Conservation (phyloP, 2,113 vertebrate species). For the Pteruthius melanotis region DNA sequence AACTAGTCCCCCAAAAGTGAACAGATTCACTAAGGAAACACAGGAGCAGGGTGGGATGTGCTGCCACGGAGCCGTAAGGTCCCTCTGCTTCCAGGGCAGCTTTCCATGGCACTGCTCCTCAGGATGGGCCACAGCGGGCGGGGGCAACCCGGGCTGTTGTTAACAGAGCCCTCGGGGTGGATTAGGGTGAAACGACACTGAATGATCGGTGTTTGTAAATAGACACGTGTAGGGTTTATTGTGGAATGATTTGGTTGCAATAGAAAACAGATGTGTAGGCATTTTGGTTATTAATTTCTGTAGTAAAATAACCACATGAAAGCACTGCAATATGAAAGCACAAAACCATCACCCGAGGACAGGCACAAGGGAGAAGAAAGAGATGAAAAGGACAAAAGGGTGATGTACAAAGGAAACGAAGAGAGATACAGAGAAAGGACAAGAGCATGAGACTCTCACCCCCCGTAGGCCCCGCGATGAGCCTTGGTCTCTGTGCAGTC, state of each 20-base stretch:
- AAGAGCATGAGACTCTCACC: background rate
- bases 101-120: background rate
- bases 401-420: background rate
- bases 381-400: background rate
- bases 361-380: background rate
- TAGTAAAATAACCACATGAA: background rate
- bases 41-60: fast-evolving
- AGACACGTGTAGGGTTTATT: fast-evolving
- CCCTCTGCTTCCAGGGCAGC: fast-evolving
- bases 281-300: background rate
- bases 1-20: fast-evolving
- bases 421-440: background rate
- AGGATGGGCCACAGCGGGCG: fast-evolving
- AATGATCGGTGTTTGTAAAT: background rate
- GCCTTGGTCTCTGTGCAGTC: fast-evolving
- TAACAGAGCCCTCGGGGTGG: background rate
- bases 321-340: background rate
- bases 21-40: background rate
- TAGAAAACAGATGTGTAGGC: fast-evolving
- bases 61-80: background rate
- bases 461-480: fast-evolving
- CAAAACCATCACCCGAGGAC: background rate
- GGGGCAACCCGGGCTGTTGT: background rate
- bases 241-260: background rate
- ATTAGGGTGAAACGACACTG: fast-evolving